phyloP scores from a whole-genome alignment of 2,888 invertebrate species.

The Stramonita haemastoma region DNA sequence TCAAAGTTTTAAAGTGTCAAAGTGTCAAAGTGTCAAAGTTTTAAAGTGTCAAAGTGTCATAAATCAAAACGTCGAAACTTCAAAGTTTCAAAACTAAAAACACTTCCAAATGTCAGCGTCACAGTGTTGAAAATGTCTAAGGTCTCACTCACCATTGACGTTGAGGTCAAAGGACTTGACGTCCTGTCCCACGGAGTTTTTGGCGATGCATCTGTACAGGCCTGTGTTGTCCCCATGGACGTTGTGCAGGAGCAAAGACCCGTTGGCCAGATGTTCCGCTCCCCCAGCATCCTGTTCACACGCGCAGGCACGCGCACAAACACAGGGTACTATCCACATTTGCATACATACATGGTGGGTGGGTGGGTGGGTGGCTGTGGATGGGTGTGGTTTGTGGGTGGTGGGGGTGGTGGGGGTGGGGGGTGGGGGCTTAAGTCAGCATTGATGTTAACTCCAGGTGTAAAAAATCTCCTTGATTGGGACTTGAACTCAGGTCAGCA shows the following conservation, averaged over 20 bases:
- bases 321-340: too few species aligned
- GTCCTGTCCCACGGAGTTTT: conserved; percentile 6
- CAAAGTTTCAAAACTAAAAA: not conserved
- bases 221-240: conserved; percentile 29
- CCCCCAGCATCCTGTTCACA: conserved; percentile 18
- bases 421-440: too few species aligned
- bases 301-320: not conserved
- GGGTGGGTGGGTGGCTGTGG: too few species aligned
- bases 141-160: conserved; percentile 12
- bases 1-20: too few species aligned
- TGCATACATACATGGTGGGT: too few species aligned
- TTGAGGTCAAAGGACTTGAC: not conserved
- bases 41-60: too few species aligned
- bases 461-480: too few species aligned
- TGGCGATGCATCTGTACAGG: conserved; percentile 25
- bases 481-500: too few species aligned
- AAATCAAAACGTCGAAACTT: not conserved
- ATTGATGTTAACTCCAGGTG: too few species aligned
- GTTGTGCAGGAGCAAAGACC: conserved; percentile 34
- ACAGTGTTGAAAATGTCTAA: not conserved
- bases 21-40: too few species aligned
- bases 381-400: too few species aligned
- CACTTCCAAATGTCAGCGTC: not conserved
- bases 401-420: too few species aligned
- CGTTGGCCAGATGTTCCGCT: conserved; percentile 25